Conservation (phyloP, 2,113 vertebrate species). For the Cnemophilus loriae region DNA sequence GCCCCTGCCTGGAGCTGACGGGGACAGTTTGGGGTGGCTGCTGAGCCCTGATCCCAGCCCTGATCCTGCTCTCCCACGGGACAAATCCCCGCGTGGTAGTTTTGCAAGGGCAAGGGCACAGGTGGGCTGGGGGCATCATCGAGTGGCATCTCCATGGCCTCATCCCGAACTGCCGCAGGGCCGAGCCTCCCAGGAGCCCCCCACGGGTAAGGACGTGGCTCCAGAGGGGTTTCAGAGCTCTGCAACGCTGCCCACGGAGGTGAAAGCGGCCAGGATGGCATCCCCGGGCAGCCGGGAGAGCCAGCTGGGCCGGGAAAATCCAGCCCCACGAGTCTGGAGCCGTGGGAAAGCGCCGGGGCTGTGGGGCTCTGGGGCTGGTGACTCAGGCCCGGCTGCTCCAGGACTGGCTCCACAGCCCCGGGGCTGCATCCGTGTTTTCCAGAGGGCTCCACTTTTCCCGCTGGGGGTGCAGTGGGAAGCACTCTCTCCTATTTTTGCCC, state of each 20-base stretch:
- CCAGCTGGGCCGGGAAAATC: neutral
- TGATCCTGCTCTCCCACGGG: neutral
- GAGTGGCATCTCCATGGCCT: fast-evolving
- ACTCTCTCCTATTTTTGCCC: neutral
- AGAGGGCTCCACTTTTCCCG: neutral
- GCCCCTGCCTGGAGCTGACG: neutral
- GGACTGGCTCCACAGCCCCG: fast-evolving
- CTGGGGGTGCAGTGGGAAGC: fast-evolving
- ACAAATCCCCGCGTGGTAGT: neutral
- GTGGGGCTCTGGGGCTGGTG: neutral
- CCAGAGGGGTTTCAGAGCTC: neutral
- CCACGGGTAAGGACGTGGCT: fast-evolving
- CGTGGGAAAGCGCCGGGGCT: neutral
- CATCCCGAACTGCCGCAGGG: fast-evolving
- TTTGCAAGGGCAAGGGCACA: neutral
- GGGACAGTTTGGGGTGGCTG: neutral
- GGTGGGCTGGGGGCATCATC: fast-evolving
- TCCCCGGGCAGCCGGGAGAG: neutral
- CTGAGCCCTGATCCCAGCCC: neutral
- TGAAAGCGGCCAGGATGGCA: neutral
- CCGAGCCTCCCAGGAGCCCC: neutral
- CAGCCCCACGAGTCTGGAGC: neutral
- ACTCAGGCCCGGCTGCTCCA: neutral
- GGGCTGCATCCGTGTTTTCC: neutral
- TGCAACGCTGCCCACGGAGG: neutral